phyloP scores from a whole-genome alignment of 92 coral and sea anemone species.

The Epizoanthus illoricatus region DNA sequence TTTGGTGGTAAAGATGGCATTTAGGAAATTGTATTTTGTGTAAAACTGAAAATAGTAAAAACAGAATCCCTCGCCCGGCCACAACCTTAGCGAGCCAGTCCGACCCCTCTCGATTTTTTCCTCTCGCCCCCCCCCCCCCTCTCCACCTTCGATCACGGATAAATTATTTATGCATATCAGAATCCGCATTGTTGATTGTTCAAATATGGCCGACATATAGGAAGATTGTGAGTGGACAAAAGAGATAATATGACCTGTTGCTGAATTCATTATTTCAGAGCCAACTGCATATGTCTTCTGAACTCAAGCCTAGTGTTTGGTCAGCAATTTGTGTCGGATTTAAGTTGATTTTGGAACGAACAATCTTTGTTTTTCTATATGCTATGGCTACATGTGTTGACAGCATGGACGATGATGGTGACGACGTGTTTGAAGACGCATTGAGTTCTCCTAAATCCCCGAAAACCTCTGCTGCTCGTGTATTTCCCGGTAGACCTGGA shows the following conservation, averaged over 20 bases:
- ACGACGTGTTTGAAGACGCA: constrained; percentile 27
- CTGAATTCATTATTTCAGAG: constrained; percentile 37
- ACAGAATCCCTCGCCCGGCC: too few relatives aligned
- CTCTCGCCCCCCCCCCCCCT: too few relatives aligned
- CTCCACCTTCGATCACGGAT: too few relatives aligned
- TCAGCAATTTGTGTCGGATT: constrained; percentile 19
- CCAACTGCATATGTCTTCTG: constrained; percentile 31
- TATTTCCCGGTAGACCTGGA: constrained; percentile 19
- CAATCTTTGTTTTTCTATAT: constrained; percentile 28
- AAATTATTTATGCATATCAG: too few relatives aligned
- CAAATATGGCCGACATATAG: constrained; percentile 37
- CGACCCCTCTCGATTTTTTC: too few relatives aligned
- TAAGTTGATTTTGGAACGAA: constrained; percentile 6
- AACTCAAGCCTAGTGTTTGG: constrained; percentile 12
- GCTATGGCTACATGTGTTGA: constrained; percentile 31
- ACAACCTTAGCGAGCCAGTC: too few relatives aligned
- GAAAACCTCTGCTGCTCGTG: constrained; percentile 26
- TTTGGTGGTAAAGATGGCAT: too few relatives aligned
- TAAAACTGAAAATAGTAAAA: too few relatives aligned
- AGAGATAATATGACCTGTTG: constrained; percentile 43
- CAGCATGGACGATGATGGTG: constrained; percentile 15
- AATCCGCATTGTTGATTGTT: constrained; percentile 12
- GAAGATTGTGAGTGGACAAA: constrained; percentile 47
- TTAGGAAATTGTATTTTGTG: too few relatives aligned
- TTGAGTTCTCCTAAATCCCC: constrained; percentile 6